Base-by-base conservation (phyloP, 1,140 invertebrate genomes). In the Riptortus pedestris region DNA sequence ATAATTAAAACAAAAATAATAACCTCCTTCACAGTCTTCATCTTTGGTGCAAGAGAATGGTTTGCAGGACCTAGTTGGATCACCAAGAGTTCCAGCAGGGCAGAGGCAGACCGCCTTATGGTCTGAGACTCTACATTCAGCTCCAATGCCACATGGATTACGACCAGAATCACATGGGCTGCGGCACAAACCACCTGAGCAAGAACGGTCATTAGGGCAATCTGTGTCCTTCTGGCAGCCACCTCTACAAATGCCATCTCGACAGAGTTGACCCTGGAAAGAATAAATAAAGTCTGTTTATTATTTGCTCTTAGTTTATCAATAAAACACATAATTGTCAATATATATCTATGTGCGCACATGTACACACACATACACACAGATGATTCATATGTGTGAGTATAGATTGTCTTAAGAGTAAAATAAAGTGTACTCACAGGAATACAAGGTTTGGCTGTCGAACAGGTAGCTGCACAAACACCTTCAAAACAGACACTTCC, bases 61-160 rank as follows among this genome's bases (percentile, higher is more conserved):
- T 48, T 60, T 58, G 59, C 68, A 69, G 67, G 47, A 68, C 60
- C 63, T 65, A 45, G 68, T 70, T 0, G 74, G 71, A 38, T 74
- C 71, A 22, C 68, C 68, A 12, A 85, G 83, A 66, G 80, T 91
- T 3, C 90, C 90, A 70, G 88, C 86, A 0, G 90, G 90, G 73
- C 90, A 94, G 20, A 87, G 78, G 71, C 90, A 93, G 0, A 92
- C 78, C n/a, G 87, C 85, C 33, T 83, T 79, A 73, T 90, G 88
- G 63, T 87, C 85, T 0, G 83, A 85, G 1, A 87, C 81, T 62
- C 81, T 80, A 72, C 87, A 90, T 0, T 86, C 70, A 7, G 87
- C 89, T 75, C 86, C 89, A 67, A 83, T 78, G 43, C 90, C 85
- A 71, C 87, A 89, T 14, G 81, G 78, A 43, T 67, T 43, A 69